Base-by-base conservation (phyloP, 2,888 invertebrate species). In the Pammene aurita region DNA sequence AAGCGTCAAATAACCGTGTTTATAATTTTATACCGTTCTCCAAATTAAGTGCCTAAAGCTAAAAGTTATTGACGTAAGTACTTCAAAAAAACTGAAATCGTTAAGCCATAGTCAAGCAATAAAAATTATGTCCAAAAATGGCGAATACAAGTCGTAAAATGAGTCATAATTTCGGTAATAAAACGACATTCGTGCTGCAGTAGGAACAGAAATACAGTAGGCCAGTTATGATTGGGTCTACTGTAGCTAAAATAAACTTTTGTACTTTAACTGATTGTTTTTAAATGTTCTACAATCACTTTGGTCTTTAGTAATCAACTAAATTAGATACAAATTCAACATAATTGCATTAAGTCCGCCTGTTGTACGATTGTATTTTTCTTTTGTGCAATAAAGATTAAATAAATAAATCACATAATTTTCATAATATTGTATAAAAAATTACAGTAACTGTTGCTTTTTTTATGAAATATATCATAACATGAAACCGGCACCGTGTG, bases 41-140 rank as follows among this genome's bases (percentile, higher is more conserved):
- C 14, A 66, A 52, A 54, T 44, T 54, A 54, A 60, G 54, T 46
- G 61, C 41, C 48, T 58, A 44, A 57, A 61, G 38, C 54, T 11
- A 46, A 38, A 64, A 64, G 38, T 52, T 57, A 68, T 63, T 58
- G 63, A 52, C 7, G 57, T 34, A 10, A 35, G 14, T 42, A 26
- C 42, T 26, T 26, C 26, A 26, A 26, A 42, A 62, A 61, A 46
- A 48, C 56, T 62, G 38, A 67, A 64, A 64, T 60, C 64, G 65
- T 61, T 70, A 56, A 26, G 60, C 54, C 64, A 63, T 72, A 66
- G 62, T 68, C 62, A 66, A 68, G 70, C 71, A 74, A 78, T 80
- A 79, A 80, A 80, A 78, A 76, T 77, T 74, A 75, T 74, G 79
- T 80, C 78, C 80, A 63, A 68, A 69, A 65, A 70, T 67, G 67